Evolutionary conservation across 2,888 invertebrate genomes (phyloP).

Genomic region (Netelia inedita): DNA sequence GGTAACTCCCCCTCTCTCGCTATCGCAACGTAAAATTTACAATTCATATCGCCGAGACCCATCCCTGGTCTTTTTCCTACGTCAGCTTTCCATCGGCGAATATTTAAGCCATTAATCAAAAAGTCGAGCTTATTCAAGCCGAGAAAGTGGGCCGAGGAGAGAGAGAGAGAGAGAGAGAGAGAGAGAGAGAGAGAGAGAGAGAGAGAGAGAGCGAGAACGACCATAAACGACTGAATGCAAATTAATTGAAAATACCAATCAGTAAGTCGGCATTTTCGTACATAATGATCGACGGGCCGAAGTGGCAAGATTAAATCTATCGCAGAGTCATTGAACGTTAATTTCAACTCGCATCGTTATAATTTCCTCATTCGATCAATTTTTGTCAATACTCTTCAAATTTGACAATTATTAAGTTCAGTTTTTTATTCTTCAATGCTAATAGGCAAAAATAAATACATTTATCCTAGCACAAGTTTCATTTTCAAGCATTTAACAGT

Average conservation of each 20-base stretch:
- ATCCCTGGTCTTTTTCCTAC: conserved; percentile 14
- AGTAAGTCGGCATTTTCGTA: conserved; percentile 41
- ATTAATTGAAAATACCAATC: conserved; percentile 75
- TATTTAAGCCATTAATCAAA: conserved; percentile 83
- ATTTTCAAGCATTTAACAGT: background rate
- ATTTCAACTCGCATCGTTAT: no score
- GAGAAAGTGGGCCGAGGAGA: conserved; percentile 45
- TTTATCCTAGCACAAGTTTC: background rate
- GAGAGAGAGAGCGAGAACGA: conserved; percentile 11
- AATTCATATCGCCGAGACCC: conserved; percentile 79
- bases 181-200: background rate
- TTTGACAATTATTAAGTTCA: no score
- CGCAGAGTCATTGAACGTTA: no score
- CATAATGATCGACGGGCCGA: conserved; percentile 16
- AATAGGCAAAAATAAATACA: background rate
- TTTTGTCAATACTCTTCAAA: no score
- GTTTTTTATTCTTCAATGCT: background rate
- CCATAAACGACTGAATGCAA: conserved; percentile 74
- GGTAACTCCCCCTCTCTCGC: conserved; percentile 34
- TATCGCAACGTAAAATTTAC: conserved; percentile 76
- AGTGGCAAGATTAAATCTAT: background rate
- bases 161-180: background rate
- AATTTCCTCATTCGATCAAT: no score
- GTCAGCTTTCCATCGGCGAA: conserved; percentile 71
- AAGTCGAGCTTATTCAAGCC: conserved; percentile 52